Base-by-base conservation (phyloP, 1,140 invertebrate species). In the Drosophila trapezifrons region DNA sequence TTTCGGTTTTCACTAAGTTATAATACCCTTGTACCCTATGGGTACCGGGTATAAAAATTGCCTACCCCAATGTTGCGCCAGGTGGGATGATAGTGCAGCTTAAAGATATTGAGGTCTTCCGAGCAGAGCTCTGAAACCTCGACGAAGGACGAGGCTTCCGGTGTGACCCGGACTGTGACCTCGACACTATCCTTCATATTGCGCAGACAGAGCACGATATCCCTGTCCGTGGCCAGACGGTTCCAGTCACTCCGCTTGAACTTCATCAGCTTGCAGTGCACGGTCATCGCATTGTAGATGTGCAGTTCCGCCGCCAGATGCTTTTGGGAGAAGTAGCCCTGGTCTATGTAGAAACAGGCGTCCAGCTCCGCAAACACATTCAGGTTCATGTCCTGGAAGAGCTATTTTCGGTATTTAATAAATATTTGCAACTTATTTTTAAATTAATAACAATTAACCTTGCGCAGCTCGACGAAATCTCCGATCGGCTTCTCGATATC, bases 331-430 rank as follows among this genome's bases (percentile, higher is more conserved):
- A 91, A 91, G 40, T 91, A 91, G 25, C 90, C 90, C 42, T 91
- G 86, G 10, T 91, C 75, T 40, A 91, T 86, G 51, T 91, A 91
- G 47, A 56, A 91, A 13, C 57, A 51, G 10, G 90, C 90, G 73
- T 91, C 90, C 20, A 66, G 56, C 51, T 90, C 67, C 7, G 90
- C 66, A 76, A 91, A 91, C 43, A 91, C 84, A 59, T 91, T 91
- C 13, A 91, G 42, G 45, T 90, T 91, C 18, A 29, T 49, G 25
- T 89, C 80, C 42, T 54, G 72, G n/a, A 91, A 80, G 15, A 64
- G 76, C 89, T 90, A 18, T 25, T 10, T 0, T 13, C 2, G 37
- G 2, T 4, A 52, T 51, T 2, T 4, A 51, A 22, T 37, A 25
- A 6, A 18, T 37, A 15, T 20, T 2, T 15, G 2, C 7, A 9